Percentiles rank a stretch among this genome's conserved stretches.
Evolutionary conservation across 2,888 invertebrate genomes (phyloP).

Genomic region (Eledone cirrhosa): DNA sequence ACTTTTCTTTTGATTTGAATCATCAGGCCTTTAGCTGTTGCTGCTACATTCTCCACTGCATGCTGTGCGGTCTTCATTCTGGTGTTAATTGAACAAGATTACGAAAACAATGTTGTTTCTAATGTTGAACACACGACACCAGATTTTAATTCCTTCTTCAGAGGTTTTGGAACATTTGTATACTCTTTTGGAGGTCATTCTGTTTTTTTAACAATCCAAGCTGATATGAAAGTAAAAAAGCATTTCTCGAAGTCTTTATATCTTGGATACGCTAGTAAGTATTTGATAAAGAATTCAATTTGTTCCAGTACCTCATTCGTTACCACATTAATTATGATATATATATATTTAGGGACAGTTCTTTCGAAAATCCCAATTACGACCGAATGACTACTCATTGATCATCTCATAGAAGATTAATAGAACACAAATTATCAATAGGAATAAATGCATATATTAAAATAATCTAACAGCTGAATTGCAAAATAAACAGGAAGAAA

Average conservation of each 20-base stretch:
- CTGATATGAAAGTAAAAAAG: constrained; percentile 85
- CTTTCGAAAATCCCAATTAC: no score
- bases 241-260: constrained; percentile 79
- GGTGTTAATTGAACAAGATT: neutral
- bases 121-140: constrained; percentile 38
- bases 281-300: neutral
- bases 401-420: no score
- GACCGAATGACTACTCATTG: no score
- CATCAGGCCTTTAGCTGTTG: constrained; percentile 73
- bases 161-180: constrained; percentile 77
- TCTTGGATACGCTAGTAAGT: constrained; percentile 75
- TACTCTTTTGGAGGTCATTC: constrained; percentile 80
- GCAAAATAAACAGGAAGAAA: no score
- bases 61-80: neutral
- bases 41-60: constrained; percentile 70
- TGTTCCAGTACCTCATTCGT: neutral
- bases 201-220: constrained; percentile 85
- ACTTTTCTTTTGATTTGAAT: constrained; percentile 14
- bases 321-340: neutral
- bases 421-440: no score
- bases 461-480: no score
- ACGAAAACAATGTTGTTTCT: constrained; percentile 36
- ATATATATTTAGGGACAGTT: no score
- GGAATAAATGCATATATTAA: no score
- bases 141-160: constrained; percentile 73